A percentile compares a stretch with the other conserved stretches of the same genome.
phyloP scores from a whole-genome alignment of 2,797 vertebrate genomes.

The Brachyrhaphis roseni region DNA sequence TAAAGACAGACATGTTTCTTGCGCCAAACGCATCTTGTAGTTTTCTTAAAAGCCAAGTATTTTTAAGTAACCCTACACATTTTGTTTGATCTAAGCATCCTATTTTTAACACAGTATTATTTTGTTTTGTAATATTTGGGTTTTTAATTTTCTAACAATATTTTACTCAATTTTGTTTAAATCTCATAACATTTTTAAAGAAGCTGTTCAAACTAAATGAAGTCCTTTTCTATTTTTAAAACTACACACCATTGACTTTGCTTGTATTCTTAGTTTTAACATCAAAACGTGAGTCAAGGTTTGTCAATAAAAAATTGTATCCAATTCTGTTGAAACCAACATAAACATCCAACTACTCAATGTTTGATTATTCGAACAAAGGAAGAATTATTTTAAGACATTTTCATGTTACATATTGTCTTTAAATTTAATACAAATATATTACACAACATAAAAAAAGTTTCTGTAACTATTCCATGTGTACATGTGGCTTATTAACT shows the following conservation, averaged over 20 bases:
- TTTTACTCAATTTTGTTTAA: no score
- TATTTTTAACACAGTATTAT: no score
- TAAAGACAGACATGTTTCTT: neutral
- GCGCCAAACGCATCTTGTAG: no score
- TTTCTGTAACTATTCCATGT: neutral
- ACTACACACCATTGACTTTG: neutral
- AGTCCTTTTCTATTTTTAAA: neutral
- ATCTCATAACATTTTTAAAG: neutral
- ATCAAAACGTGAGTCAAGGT: neutral
- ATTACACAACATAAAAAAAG: neutral
- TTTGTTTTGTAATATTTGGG: neutral
- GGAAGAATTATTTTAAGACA: neutral
- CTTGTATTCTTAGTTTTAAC: neutral
- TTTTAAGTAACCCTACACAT: no score
- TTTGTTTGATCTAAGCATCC: no score
- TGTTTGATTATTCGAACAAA: neutral
- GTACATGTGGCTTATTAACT: neutral
- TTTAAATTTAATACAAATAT: neutral
- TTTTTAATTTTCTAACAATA: neutral
- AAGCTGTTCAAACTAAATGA: neutral
- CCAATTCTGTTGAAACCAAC: neutral
- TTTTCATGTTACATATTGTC: neutral
- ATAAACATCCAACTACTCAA: neutral
- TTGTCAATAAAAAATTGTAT: neutral
- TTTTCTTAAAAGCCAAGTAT: no score